Conservation (phyloP, 2,888 invertebrate genomes). For the Oscheius sp. region DNA sequence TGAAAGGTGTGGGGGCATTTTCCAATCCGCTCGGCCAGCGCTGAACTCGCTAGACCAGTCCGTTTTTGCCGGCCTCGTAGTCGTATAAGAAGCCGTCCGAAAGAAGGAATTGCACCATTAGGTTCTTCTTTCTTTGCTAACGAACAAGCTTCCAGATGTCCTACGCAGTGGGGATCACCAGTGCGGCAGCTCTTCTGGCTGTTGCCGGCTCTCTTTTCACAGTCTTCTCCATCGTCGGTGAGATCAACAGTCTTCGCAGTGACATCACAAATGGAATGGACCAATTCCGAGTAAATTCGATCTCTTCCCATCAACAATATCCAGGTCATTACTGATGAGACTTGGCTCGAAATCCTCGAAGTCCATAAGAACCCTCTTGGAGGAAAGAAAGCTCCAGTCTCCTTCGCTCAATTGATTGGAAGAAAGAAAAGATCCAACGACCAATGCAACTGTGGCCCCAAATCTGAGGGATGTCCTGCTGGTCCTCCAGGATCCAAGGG, state of each 20-base stretch:
- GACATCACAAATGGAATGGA: constrained; percentile 49
- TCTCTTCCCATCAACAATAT: not conserved
- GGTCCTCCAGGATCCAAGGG: constrained; percentile 60
- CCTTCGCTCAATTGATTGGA: constrained; percentile 15
- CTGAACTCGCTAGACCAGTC: no score
- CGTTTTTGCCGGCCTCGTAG: no score
- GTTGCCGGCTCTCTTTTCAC: constrained; percentile 41
- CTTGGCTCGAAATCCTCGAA: constrained; percentile 47
- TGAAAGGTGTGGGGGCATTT: no score
- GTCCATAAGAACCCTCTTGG: constrained; percentile 32
- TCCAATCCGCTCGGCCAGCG: no score
- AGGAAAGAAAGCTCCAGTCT: not conserved
- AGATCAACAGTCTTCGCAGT: constrained; percentile 46
- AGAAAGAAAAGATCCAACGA: constrained; percentile 31
- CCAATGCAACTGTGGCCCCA: constrained; percentile 41
- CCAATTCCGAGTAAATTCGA: constrained; percentile 40
- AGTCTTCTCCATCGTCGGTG: constrained; percentile 46
- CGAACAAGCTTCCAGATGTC: constrained; percentile 46
- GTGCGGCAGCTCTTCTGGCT: constrained; percentile 38
- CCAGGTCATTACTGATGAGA: constrained; percentile 45
- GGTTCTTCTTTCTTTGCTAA: no score
- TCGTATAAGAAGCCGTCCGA: no score
- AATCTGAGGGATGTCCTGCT: constrained; percentile 45
- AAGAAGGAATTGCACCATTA: no score
- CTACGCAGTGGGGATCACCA: constrained; percentile 45